Evolutionary conservation across 2,113 vertebrate genomes (phyloP).

Genomic region (Bufo gargarizans): DNA sequence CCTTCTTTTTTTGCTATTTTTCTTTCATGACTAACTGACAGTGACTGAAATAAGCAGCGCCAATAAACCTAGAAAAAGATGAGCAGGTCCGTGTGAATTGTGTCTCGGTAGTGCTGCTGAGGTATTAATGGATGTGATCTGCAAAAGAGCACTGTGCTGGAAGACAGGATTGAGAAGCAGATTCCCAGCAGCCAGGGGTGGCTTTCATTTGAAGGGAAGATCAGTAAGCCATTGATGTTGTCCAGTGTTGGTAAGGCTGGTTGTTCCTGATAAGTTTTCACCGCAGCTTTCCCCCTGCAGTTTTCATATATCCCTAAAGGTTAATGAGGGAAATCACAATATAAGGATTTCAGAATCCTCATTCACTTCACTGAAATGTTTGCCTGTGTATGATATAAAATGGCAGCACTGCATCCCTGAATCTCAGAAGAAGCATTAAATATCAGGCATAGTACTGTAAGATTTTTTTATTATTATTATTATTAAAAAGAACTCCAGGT

Average conservation of each 20-base stretch:
- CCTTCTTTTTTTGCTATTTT: no score
- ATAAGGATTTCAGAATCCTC: conserved; percentile 1
- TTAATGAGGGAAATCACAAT: conserved; percentile 43
- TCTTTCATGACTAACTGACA: no score
- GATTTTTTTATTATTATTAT: no score
- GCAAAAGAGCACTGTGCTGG: not conserved
- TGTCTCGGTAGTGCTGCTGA: not conserved
- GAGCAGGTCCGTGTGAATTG: no score
- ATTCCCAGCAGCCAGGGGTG: conserved; percentile 4
- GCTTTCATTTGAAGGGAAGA: conserved; percentile 25
- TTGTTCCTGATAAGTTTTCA: conserved; percentile 44
- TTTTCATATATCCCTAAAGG: conserved; percentile 40
- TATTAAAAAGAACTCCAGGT: no score
- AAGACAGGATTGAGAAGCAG: conserved; percentile 16
- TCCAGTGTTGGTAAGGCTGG: conserved; percentile 29
- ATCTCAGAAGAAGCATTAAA: no score
- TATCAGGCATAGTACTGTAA: no score
- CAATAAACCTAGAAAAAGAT: no score
- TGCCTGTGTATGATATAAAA: not conserved
- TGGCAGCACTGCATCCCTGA: not conserved
- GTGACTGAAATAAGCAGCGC: no score
- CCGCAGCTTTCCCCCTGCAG: conserved; percentile 6
- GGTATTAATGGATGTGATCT: not conserved
- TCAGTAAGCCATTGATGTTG: conserved; percentile 38
- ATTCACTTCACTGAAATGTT: not conserved